Base-by-base conservation (phyloP, 2,888 invertebrate genomes). In the Melinopterus prodromus region DNA sequence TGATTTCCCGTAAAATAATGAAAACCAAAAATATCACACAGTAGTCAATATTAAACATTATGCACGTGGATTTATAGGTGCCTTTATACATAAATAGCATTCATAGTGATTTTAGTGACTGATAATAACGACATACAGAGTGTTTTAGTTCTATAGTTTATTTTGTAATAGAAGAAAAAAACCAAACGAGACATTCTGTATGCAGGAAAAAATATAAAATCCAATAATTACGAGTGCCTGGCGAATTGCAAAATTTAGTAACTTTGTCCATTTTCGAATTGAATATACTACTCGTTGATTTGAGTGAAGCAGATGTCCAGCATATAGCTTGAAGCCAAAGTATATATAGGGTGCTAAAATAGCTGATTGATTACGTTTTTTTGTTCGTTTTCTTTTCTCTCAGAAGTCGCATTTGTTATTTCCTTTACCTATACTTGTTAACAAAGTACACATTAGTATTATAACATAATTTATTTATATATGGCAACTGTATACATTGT, bases 111-210 rank as follows among this genome's bases (percentile, higher is more conserved):
- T 53, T 7, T 53, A 53, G 53, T 53, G 53, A 53, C 53, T 53
- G 53, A 53, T 53, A 53, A 53, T 53, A 53, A 2, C 53, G 53
- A 53, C 53, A 53, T 53, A 53, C 53, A 53, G 53, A 53, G 12
- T 53, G 53, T 53, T 53, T 26, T 12, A 53, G 53, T 53, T 53
- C 9, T 53, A 78, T 77, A 84, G 84, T 85, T 86, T 84, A 85
- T 71, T 71, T 71, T 26, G n/a, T 71, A 9, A 71, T 71, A 71
- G 7, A 12, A 14, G 5, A 6, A 71, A 71, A 71, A 14, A 3
- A n/a, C n/a, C n/a, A n/a, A 1, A 71, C 12, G 71, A 71, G 53
- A 12, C 53, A 53, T 53, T 53, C 53, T 53, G 53, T 53, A 53
- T 53, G 26, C 2, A 26, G 26, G 26, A 2, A 3, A 26, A 26